Conservation (phyloP, 64 coral and sea anemone genomes). For the Montipora efflorescens region DNA sequence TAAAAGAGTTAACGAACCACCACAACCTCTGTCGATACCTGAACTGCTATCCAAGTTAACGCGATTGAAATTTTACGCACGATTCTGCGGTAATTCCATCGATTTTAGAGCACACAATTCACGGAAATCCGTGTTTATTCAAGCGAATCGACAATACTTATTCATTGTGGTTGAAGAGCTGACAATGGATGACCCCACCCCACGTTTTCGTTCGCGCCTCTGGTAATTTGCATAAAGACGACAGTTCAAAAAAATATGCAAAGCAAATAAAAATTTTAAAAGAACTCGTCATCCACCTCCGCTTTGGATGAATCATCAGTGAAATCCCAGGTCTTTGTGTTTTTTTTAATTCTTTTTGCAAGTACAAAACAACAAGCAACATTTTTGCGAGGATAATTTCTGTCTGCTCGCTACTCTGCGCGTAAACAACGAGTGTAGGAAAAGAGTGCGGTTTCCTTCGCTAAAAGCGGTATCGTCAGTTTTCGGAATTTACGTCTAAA, state of each 20-base stretch:
- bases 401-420: background rate
- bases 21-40: background rate
- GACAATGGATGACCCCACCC: conserved; percentile 45
- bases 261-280: conserved; percentile 8
- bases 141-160: conserved; percentile 19
- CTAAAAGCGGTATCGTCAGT: background rate
- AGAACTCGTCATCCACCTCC: conserved; percentile 47
- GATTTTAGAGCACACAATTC: background rate
- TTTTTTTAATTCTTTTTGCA: background rate
- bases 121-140: conserved; percentile 43
- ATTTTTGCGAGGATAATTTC: conserved; percentile 18
- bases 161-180: conserved; percentile 25
- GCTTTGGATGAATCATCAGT: conserved; percentile 37
- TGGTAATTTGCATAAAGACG: conserved; percentile 45
- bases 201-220: conserved; percentile 30
- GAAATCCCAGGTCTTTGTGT: background rate
- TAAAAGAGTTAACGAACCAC: conserved; percentile 38
- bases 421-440: background rate
- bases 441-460: background rate
- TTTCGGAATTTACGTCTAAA: background rate
- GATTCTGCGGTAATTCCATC: background rate
- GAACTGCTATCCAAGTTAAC: background rate
- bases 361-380: background rate
- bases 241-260: conserved; percentile 26
- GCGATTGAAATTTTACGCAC: background rate